Evolutionary conservation across 2,797 vertebrate genomes (phyloP), one percentile per base, ranked within the genome.

Genomic region (Molossus molossus): DNA sequence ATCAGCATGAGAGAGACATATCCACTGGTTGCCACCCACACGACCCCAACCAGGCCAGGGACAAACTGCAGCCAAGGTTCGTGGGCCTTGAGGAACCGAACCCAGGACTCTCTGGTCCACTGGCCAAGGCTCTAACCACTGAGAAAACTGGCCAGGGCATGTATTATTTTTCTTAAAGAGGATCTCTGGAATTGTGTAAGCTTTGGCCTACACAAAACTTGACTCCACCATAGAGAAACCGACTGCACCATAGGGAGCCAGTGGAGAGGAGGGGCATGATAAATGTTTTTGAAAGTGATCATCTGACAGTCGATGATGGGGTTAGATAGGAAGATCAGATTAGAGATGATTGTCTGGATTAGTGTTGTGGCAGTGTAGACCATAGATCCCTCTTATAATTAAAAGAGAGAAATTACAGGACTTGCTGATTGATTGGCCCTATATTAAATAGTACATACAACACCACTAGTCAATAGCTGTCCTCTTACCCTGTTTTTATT

Each of bases 401-500:
- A 29, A 86, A 81, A 84, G 33, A 91, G 85, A 79, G 62, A 67
- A 67, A 65, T 77, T 80, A 67, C 67, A 87, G 21, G 50, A 69
- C 60, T 91, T 75, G 5, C 57, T 83, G 58, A 67, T 62, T 64
- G 29, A 95, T 57, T 70, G 77, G 20, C 45, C 33, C 60, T 72
- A 48, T 79, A 37, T 75, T 62, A 72, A 91, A 58, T 48, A 90
- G 40, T 91, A 84, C 48, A 17, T 45, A 33, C 13, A 33, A 64
- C 10, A 87, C 53, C 9, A 87, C 10, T 29, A 60, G 45, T 81
- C 75, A 89, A 84, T 50, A 94, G 25, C 73, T 89, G 33, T 89
- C 27, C 53, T 92, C 64, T 90, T 94, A 77, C 77, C 29, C 60
- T 69, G 18, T 48, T 70, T 84, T 89, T 85, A 83, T 84, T 87